Base-by-base conservation (phyloP, 2,113 vertebrate species). In the Lonchura striata region DNA sequence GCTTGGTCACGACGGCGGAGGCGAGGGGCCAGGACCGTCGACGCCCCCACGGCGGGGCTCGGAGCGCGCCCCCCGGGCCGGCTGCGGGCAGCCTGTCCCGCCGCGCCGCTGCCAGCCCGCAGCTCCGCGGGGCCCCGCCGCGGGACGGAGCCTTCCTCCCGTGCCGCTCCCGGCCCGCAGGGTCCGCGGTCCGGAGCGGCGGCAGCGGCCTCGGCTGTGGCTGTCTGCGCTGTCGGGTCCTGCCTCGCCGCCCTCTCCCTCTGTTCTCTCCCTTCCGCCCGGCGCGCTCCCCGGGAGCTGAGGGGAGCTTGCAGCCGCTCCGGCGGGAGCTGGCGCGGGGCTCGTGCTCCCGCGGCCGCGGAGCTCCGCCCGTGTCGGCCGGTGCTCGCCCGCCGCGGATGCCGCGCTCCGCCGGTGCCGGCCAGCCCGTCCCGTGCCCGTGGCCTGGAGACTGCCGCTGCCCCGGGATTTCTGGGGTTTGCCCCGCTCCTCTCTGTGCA, bases 401-500 rank as follows among this genome's bases (percentile, higher is more conserved):
- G 87, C 22, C 50, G 68, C 57, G 63, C 49, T 69, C 15, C 35
- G n/a, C 22, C 5, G 11, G 24, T 19, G 68, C 66, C 12, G 33
- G 1, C 4, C 59, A 1, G 69, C 27, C 44, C 15, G 33, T 4
- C n/a, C 35, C 37, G 9, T 0, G 33, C 24, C 63, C 49, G 10
- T 0, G 31, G 79, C 33, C 44, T 3, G 6, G 39, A 4, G 15
- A 0, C 1, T 1, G 64, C 69, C 10, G 75, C 68, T 21, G 54
- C 31, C 54, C 16, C 7, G 57, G 15, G 4, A 0, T 1, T 4
- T 0, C 24, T 0, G 39, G 25, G 27, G 21, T 54, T 7, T 9
- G 15, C 4, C 27, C 35, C 4, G 54, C 31, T 44, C 10, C 22
- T 8, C n/a, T 25, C 18, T 15, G 3, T 4, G 0, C 18, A 6